phyloP scores from a whole-genome alignment of 2,888 invertebrate species.

The Drosophila mulleri region DNA sequence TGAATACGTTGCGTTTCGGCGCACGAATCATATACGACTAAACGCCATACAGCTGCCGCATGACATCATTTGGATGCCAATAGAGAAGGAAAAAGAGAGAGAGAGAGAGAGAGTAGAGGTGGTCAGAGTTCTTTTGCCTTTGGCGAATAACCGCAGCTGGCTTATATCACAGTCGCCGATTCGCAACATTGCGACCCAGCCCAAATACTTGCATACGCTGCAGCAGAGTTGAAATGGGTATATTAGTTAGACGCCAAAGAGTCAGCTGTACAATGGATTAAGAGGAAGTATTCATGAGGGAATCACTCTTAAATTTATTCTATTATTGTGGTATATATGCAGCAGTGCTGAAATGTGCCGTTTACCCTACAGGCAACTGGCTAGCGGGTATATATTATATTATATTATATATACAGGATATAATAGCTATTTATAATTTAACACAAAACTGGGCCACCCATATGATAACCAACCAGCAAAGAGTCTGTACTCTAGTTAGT shows the following conservation, averaged over 20 bases:
- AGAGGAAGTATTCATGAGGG: too few relatives aligned
- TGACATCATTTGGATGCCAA: conserved; percentile 27
- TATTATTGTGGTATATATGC: background rate
- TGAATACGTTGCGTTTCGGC: conserved; percentile 17
- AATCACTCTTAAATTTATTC: too few relatives aligned
- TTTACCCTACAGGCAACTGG: background rate
- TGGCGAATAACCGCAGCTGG: conserved; percentile 29
- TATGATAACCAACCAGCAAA: too few relatives aligned
- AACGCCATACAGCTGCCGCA: conserved; percentile 18
- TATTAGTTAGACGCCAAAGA: background rate
- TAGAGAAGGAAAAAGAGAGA: background rate
- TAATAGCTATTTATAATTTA: background rate
- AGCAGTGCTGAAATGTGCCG: background rate
- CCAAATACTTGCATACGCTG: background rate
- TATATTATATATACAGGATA: background rate
- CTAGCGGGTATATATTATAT: background rate
- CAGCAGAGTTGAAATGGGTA: background rate
- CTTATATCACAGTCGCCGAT: conserved; percentile 23
- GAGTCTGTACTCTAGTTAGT: background rate
- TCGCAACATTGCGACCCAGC: background rate
- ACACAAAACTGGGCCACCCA: too few relatives aligned
- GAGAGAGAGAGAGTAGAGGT: background rate
- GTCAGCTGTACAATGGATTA: background rate
- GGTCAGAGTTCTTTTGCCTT: background rate
- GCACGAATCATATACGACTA: conserved; percentile 18